phyloP scores from a whole-genome alignment of 2,888 invertebrate species.

The Limenitis camilla region DNA sequence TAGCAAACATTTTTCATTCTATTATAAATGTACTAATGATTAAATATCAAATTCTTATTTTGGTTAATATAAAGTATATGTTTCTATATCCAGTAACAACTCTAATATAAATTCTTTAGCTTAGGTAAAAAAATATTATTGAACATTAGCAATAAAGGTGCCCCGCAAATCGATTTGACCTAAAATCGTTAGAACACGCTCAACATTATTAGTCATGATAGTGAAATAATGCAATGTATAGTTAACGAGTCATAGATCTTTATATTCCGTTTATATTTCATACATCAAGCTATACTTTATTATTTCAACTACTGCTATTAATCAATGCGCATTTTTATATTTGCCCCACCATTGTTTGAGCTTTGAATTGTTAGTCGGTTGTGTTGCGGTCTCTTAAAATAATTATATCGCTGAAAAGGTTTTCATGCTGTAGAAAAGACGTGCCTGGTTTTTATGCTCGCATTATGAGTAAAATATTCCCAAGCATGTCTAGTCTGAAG shows the following conservation, averaged over 20 bases:
- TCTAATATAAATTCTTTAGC: too few relatives aligned
- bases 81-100: too few relatives aligned
- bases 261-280: too few relatives aligned
- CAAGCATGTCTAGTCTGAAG: conserved; percentile 22
- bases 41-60: background rate
- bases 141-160: background rate
- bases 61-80: too few relatives aligned
- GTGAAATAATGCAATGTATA: background rate
- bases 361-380: conserved; percentile 2
- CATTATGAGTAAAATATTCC: conserved; percentile 22
- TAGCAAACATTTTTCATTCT: too few relatives aligned
- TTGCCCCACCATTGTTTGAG: background rate
- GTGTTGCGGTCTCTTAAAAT: conserved; percentile 16
- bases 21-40: too few relatives aligned
- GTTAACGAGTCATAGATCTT: too few relatives aligned
- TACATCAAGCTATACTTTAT: too few relatives aligned
- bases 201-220: background rate
- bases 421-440: conserved; percentile 16
- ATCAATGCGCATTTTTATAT: background rate
- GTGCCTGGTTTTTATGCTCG: conserved; percentile 11
- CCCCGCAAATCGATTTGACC: conserved; percentile 8
- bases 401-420: conserved; percentile 19
- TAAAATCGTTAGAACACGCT: conserved; percentile 3
- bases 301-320: too few relatives aligned
- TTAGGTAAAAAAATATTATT: background rate